A percentile compares a stretch with the other conserved stretches of the same genome.
phyloP scores from a whole-genome alignment of 2,113 vertebrate genomes.

The Epinephelus cyanopodus region DNA sequence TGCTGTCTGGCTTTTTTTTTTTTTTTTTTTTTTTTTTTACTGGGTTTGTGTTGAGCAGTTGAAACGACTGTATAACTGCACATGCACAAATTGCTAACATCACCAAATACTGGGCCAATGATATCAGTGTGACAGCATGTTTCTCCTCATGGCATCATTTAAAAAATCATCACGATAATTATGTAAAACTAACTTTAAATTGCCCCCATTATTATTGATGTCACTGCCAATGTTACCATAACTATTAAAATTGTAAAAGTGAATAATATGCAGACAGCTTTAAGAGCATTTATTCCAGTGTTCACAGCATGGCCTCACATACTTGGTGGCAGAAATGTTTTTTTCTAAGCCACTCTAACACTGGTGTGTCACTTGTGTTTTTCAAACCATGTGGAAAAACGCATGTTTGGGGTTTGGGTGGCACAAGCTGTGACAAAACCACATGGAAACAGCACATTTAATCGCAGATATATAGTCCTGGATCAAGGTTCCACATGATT shows the following conservation, averaged over 20 bases:
- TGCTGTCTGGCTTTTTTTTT: constrained; percentile 67
- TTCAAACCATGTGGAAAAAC: constrained; percentile 75
- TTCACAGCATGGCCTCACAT: constrained; percentile 61
- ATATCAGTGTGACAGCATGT: constrained; percentile 34
- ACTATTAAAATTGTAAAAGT: constrained; percentile 39
- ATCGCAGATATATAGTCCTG: constrained; percentile 71
- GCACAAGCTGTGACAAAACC: constrained; percentile 75
- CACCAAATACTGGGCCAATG: constrained; percentile 35
- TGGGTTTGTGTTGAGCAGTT: constrained; percentile 64
- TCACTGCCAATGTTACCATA: constrained; percentile 20
- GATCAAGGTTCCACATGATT: constrained; percentile 60
- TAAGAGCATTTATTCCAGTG: constrained; percentile 54
- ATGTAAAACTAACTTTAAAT: constrained; percentile 3
- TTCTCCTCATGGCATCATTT: constrained; percentile 21
- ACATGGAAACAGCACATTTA: constrained; percentile 76
- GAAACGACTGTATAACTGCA: constrained; percentile 59
- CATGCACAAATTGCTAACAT: constrained; percentile 63
- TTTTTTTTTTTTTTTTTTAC: constrained; percentile 65
- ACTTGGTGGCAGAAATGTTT: constrained; percentile 57
- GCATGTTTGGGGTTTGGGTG: constrained; percentile 76
- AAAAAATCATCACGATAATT: constrained; percentile 33
- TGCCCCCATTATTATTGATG: neutral
- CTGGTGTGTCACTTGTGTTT: constrained; percentile 70
- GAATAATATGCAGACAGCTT: constrained; percentile 44
- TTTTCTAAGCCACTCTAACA: constrained; percentile 54